Base-by-base conservation (phyloP, 2,113 vertebrate species). In the Eubucco bourcierii region DNA sequence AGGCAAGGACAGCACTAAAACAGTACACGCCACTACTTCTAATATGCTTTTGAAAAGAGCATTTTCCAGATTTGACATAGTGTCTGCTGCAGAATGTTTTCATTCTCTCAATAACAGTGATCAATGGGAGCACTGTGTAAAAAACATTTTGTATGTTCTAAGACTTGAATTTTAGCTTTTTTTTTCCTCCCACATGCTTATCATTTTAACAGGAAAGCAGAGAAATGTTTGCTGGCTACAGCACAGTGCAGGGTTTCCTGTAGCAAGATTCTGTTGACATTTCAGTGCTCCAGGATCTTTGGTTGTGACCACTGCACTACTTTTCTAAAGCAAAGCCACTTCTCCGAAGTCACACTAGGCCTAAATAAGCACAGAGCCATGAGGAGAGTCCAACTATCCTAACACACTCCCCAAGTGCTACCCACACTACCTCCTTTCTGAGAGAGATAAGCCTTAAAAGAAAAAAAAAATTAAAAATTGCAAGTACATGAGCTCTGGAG, bases 221-320 rank as follows among this genome's bases (percentile, higher is more conserved):
- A 63, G 46, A 34, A 77, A 25, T 0, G 0, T 12, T 61, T 28
- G n/a, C 60, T 41, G 46, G 64, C 34, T 73, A 61, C 71, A 81
- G 89, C 87, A 72, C 41, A 2, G 33, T n/a, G 52, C 60, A 61
- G 60, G 12, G 50, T 88, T 93, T 90, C 84, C 84, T 82, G 70
- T 61, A 39, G 50, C 71, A 70, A n/a, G 21, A 59, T 12, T 53
- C 74, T 7, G 58, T 55, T 79, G 78, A 55, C 60, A 46, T 86
- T 68, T 87, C 80, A 68, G 23, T 6, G 15, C n/a, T 34, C 34
- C 34, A 24, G 80, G 68, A 84, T 58, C 44, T 84, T 9, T 23
- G n/a, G 31, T 21, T 71, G 61, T 56, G 78, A 10, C 58, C 65
- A 7, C 29, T n/a, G 44, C 80, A 39, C 31, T 53, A 3, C 44